A percentile compares a stretch with the other conserved stretches of the same genome.
Evolutionary conservation across 1,140 invertebrate genomes (phyloP).

Genomic region (Ceratina australensis): DNA sequence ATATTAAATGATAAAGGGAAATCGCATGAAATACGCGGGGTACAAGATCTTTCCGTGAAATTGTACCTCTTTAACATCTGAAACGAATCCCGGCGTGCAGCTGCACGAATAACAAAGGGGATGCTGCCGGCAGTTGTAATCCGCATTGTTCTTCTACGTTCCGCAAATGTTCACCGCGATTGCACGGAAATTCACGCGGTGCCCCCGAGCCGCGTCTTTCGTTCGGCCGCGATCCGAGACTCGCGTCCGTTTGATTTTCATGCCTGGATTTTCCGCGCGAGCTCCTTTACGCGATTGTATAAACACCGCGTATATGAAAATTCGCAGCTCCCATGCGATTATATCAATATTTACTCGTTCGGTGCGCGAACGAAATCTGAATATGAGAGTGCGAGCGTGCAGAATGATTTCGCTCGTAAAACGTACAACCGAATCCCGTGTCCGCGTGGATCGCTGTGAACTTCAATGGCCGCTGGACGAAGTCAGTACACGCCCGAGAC

Average conservation of each 20-base stretch:
- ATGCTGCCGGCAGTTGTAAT: neutral
- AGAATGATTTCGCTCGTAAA: neutral
- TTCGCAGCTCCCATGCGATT: neutral
- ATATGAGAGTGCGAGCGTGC: neutral
- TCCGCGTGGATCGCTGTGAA: neutral
- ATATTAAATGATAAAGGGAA: neutral
- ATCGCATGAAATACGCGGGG: neutral
- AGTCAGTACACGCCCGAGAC: neutral
- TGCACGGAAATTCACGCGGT: neutral
- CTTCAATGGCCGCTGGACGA: neutral
- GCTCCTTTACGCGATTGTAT: neutral
- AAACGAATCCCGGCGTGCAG: neutral
- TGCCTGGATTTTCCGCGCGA: neutral
- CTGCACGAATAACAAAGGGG: neutral
- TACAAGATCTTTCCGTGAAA: neutral
- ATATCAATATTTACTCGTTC: constrained; percentile 6
- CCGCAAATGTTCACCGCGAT: neutral
- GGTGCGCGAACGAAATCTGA: neutral
- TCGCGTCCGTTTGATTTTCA: neutral
- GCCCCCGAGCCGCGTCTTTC: neutral
- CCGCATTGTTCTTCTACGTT: constrained; percentile 3
- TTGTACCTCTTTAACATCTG: neutral
- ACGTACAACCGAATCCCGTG: neutral
- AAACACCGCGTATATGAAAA: constrained; percentile 20
- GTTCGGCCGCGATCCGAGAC: no score